A percentile compares a stretch with the other conserved stretches of the same genome.
Evolutionary conservation across 2,888 invertebrate species (phyloP).

Genomic region (Spisula subtruncata): DNA sequence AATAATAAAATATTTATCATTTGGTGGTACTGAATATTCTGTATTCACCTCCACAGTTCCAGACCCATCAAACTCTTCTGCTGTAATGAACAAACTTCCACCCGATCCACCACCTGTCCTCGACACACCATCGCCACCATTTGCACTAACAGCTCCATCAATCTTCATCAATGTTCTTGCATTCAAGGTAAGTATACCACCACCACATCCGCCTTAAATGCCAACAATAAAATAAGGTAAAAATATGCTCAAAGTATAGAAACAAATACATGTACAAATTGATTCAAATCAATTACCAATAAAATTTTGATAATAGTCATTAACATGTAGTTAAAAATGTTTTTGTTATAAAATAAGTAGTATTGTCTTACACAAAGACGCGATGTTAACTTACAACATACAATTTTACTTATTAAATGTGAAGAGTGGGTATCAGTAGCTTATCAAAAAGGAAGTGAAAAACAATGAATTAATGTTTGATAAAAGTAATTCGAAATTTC

Average conservation of each 20-base stretch:
- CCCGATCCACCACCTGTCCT: conserved; percentile 78
- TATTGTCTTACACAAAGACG: background rate
- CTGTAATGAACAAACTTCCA: conserved; percentile 75
- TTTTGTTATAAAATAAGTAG: too few species aligned
- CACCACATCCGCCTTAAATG: conserved; percentile 79
- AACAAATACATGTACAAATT: too few species aligned
- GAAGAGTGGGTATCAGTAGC: too few species aligned
- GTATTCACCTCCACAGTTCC: conserved; percentile 75
- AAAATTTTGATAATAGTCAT: too few species aligned
- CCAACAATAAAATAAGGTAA: background rate
- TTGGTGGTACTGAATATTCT: background rate
- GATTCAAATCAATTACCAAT: too few species aligned
- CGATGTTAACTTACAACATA: too few species aligned
- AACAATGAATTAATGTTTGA: too few species aligned
- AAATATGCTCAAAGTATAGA: too few species aligned
- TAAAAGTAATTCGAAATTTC: background rate
- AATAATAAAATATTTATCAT: background rate
- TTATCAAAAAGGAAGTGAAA: too few species aligned
- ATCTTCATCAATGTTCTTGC: conserved; percentile 71
- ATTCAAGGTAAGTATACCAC: conserved; percentile 77
- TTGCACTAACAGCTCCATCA: conserved; percentile 77
- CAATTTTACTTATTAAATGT: too few species aligned
- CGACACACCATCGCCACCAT: conserved; percentile 67
- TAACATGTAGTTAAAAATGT: too few species aligned
- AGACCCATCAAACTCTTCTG: conserved; percentile 78